phyloP scores from a whole-genome alignment of 2,113 vertebrate species.

The Oophaga pumilio region DNA sequence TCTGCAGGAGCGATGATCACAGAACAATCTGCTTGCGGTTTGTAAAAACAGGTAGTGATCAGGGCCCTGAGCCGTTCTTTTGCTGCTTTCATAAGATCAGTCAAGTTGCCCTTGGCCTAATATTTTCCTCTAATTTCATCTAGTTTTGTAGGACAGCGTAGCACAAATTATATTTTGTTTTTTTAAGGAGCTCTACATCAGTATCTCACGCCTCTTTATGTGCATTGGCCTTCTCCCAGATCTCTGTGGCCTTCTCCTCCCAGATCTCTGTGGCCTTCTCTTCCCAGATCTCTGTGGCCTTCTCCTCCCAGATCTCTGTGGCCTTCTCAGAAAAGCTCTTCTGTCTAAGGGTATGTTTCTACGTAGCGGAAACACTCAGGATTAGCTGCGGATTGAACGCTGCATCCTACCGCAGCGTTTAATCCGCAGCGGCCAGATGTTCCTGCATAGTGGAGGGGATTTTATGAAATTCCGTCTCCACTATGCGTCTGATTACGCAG shows the following conservation, averaged over 20 bases:
- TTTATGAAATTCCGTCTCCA: no score
- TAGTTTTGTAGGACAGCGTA: neutral
- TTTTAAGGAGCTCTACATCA: neutral
- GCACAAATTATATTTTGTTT: neutral
- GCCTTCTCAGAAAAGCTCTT: no score
- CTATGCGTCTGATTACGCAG: no score
- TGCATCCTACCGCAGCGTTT: no score
- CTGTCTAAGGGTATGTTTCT: no score
- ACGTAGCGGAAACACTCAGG: no score
- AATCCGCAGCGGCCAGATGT: no score
- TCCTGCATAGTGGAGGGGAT: no score
- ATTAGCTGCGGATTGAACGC: no score
- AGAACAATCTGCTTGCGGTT: constrained; percentile 12
- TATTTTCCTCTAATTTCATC: neutral
- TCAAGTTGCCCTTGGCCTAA: neutral
- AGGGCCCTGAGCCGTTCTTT: neutral
- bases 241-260: neutral
- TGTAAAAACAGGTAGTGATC: constrained; percentile 41
- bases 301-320: neutral
- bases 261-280: neutral
- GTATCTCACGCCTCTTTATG: no score
- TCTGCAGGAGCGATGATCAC: neutral
- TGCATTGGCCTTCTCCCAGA: neutral
- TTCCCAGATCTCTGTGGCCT: neutral
- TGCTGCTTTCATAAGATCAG: neutral